These are phyloP conservation scores for Promerops cafer DNA, from an alignment of 2,113 vertebrate species.

Conservation along the genomic window DNA sequence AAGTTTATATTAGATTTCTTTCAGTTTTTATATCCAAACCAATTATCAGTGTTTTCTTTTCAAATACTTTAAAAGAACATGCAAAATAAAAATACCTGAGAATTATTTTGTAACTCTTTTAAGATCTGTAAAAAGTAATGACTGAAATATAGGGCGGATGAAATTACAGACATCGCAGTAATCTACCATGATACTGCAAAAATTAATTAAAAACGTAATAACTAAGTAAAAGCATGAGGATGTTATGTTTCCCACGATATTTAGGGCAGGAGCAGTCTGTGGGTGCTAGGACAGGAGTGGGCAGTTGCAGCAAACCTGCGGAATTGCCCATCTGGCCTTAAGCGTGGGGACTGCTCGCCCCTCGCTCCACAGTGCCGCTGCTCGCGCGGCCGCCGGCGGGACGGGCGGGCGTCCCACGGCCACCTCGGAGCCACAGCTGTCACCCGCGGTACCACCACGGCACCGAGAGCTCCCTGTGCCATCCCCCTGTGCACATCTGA, in stretches of 20 bases:
- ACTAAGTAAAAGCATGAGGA: neutral
- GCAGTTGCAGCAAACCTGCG: too few relatives aligned
- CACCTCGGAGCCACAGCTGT: neutral
- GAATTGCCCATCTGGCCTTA: neutral
- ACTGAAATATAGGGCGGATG: neutral
- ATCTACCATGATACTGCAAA: neutral
- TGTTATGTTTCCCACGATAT: rapidly evolving
- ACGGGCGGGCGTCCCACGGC: rapidly evolving
- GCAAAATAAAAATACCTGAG: neutral
- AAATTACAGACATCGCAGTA: neutral
- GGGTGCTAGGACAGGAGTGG: rapidly evolving
- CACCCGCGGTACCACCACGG: rapidly evolving
- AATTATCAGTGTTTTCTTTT: neutral
- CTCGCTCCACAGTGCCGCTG: rapidly evolving
- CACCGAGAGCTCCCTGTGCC: neutral
- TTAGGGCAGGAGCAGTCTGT: neutral
- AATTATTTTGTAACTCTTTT: neutral
- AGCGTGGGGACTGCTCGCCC: rapidly evolving
- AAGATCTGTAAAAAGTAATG: neutral
- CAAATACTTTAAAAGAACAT: neutral
- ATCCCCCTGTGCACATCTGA: rapidly evolving
- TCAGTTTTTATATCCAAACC: neutral
- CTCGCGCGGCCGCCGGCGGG: rapidly evolving
- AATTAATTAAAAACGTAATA: neutral
- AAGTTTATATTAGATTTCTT: neutral